phyloP scores from a whole-genome alignment of 2,797 vertebrate genomes.

The Peromyscus attwateri region DNA sequence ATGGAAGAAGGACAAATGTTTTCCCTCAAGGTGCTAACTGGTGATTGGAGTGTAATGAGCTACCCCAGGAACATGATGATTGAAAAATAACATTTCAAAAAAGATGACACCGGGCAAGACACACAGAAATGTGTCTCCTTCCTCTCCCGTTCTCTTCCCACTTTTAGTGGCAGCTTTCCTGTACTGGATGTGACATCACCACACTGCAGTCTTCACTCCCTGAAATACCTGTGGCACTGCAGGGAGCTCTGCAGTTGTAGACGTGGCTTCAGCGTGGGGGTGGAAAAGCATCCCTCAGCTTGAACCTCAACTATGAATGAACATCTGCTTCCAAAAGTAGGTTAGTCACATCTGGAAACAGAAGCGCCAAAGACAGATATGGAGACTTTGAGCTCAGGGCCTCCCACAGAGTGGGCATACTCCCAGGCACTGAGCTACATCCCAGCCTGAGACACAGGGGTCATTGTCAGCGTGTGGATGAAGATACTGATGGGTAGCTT shows the following conservation, averaged over 20 bases:
- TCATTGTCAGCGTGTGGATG: background rate
- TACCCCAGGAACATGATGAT: background rate
- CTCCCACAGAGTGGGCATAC: background rate
- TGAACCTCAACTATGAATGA: background rate
- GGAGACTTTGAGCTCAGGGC: background rate
- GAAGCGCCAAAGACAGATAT: background rate
- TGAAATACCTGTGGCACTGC: background rate
- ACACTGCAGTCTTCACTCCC: background rate
- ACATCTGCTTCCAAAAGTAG: background rate
- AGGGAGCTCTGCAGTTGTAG: background rate
- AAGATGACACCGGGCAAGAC: background rate
- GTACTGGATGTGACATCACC: background rate
- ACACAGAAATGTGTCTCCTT: background rate
- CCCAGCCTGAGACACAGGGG: background rate
- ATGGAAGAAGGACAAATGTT: conserved; percentile 27
- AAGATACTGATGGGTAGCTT: background rate
- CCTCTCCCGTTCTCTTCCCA: background rate
- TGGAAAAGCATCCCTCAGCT: background rate
- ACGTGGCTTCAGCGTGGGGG: accelerated
- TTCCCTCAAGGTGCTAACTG: background rate
- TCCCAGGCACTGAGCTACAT: background rate
- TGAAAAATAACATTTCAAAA: background rate
- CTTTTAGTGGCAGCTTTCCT: background rate
- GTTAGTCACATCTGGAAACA: background rate
- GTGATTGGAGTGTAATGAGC: background rate